A percentile compares a stretch with the other conserved stretches of the same genome.
phyloP scores from a whole-genome alignment of 2,888 invertebrate species.

The Argyresthia albistria region DNA sequence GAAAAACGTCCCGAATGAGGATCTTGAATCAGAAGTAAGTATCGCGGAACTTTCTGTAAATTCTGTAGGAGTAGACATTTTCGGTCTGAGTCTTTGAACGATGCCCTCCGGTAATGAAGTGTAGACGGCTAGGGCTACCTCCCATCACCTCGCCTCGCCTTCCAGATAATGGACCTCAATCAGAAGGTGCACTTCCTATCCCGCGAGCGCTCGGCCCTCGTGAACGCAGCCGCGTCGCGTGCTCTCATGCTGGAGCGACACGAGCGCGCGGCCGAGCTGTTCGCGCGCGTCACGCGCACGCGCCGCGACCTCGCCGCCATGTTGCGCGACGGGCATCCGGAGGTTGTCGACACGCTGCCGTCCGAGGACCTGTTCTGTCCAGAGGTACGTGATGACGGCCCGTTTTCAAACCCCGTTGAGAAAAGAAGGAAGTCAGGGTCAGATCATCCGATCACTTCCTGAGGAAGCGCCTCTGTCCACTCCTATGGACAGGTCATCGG shows the following conservation, averaged over 20 bases:
- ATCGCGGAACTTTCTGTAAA: too few species aligned
- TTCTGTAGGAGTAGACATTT: too few species aligned
- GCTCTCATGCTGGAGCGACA: slow-evolving; percentile 59
- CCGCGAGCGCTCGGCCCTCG: slow-evolving; percentile 45
- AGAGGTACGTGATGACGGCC: too few species aligned
- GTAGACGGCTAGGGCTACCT: too few species aligned
- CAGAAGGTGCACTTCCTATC: slow-evolving; percentile 49
- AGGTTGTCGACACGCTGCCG: neutral
- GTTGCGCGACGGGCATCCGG: slow-evolving; percentile 5
- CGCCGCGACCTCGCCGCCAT: slow-evolving; percentile 41
- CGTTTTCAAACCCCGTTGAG: too few species aligned
- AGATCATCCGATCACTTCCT: too few species aligned
- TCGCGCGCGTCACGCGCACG: slow-evolving; percentile 39
- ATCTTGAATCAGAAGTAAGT: slow-evolving; percentile 47
- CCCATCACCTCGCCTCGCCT: too few species aligned
- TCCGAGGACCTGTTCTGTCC: neutral
- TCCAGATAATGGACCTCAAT: slow-evolving; percentile 43
- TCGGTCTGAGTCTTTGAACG: too few species aligned
- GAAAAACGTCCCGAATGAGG: slow-evolving; percentile 42
- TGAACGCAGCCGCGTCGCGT: slow-evolving; percentile 47
- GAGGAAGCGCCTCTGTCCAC: too few species aligned
- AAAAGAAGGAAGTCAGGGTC: too few species aligned
- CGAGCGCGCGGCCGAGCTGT: slow-evolving; percentile 51
- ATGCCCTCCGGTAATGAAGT: too few species aligned
- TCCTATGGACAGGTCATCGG: too few species aligned